A percentile compares a stretch with the other conserved stretches of the same genome.
phyloP scores from a whole-genome alignment of 64 coral and sea anemone species.

The Dendronephthya gigantea region DNA sequence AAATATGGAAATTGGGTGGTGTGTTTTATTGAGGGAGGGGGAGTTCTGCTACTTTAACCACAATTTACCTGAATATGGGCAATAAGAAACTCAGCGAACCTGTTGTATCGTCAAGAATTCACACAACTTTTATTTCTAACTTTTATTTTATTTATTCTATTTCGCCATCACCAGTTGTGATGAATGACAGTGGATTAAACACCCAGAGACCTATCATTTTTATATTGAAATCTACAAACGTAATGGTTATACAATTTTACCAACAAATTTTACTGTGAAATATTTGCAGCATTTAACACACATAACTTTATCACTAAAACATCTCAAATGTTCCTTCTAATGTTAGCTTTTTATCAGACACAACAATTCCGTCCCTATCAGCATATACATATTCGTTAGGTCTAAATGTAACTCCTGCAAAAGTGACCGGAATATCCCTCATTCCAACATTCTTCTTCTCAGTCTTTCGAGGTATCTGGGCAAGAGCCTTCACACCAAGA shows the following conservation, averaged over 20 bases:
- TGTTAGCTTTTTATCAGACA: slow-evolving; percentile 66
- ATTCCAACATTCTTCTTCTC: slow-evolving; percentile 70
- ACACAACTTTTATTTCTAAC: no score
- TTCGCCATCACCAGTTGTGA: no score
- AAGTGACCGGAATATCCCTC: slow-evolving; percentile 71
- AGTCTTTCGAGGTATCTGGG: slow-evolving; percentile 80
- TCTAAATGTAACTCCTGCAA: slow-evolving; percentile 66
- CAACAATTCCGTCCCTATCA: slow-evolving; percentile 87
- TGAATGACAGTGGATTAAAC: no score
- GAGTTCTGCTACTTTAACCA: no score
- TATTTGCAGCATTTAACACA: background rate
- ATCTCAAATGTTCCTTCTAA: slow-evolving; percentile 10
- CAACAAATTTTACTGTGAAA: background rate
- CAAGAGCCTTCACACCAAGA: slow-evolving; percentile 77
- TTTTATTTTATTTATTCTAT: no score
- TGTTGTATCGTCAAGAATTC: no score
- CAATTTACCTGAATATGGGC: no score
- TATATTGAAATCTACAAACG: no score
- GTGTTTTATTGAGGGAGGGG: background rate
- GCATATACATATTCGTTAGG: slow-evolving; percentile 81
- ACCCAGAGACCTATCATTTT: no score
- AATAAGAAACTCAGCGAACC: no score
- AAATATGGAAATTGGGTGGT: background rate
- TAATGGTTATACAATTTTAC: no score
- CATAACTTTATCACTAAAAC: background rate